Evolutionary conservation across 2,888 invertebrate species (phyloP).

Genomic region (Lapara coniferarum): DNA sequence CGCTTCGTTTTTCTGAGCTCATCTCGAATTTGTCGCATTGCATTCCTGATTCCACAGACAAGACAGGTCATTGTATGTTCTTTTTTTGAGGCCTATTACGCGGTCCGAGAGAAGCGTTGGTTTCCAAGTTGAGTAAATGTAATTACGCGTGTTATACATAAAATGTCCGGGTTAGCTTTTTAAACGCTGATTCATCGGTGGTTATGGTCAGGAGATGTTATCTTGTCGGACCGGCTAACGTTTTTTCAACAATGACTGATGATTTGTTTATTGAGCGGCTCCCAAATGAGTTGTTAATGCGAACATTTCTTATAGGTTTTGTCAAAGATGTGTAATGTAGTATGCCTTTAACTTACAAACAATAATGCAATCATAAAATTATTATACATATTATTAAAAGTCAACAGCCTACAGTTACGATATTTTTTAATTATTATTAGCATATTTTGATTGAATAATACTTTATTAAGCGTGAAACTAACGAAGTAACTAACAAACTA

Average conservation of each 20-base stretch:
- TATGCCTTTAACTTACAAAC: too few species aligned
- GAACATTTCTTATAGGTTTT: conserved; percentile 8
- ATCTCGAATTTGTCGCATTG: conserved; percentile 72
- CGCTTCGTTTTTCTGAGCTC: conserved; percentile 52
- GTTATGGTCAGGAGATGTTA: conserved; percentile 31
- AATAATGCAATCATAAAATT: neutral
- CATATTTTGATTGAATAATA: too few species aligned
- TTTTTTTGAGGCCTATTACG: conserved; percentile 50
- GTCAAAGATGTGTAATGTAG: too few species aligned
- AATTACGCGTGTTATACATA: conserved; percentile 40
- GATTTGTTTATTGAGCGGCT: conserved; percentile 30
- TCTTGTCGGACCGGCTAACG: conserved; percentile 27
- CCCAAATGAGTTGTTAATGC: conserved; percentile 18
- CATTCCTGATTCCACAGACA: conserved; percentile 65
- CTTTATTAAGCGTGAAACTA: neutral
- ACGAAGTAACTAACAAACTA: too few species aligned
- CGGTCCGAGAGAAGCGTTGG: conserved; percentile 59
- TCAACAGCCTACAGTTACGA: neutral
- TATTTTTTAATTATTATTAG: neutral
- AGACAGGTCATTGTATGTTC: conserved; percentile 63
- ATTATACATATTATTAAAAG: neutral
- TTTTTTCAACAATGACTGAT: conserved; percentile 30
- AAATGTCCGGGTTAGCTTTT: conserved; percentile 29
- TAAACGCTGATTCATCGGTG: conserved; percentile 31
- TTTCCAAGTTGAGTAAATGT: conserved; percentile 48